phyloP scores from a whole-genome alignment of 2,888 invertebrate species.

The Patella pellucida region DNA sequence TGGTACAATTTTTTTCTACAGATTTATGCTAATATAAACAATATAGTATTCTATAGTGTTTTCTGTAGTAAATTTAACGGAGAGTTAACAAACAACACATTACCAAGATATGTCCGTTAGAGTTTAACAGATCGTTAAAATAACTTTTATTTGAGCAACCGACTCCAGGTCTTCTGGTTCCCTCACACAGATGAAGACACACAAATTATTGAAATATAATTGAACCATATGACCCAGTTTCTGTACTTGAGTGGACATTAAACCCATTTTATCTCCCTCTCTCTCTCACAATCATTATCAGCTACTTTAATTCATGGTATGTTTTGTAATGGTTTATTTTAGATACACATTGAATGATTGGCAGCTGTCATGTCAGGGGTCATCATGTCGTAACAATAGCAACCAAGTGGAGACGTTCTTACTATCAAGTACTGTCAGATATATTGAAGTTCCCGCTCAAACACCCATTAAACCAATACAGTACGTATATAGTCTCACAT shows the following conservation, averaged over 20 bases:
- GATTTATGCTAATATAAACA: no score
- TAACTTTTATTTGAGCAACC: no score
- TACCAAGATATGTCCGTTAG: no score
- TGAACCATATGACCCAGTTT: not conserved
- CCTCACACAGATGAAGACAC: no score
- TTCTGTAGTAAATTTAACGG: no score
- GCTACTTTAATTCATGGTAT: not conserved
- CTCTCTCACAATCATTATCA: not conserved
- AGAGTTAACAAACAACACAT: no score
- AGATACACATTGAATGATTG: constrained; percentile 57
- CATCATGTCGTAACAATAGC: constrained; percentile 40
- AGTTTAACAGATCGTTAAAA: no score
- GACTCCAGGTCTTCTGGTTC: no score
- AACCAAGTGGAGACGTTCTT: constrained; percentile 43
- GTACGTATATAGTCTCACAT: constrained; percentile 14
- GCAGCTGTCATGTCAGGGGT: constrained; percentile 51
- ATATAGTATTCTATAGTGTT: no score
- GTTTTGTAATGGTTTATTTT: constrained; percentile 26
- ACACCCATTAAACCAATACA: constrained; percentile 23
- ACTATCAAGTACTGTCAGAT: constrained; percentile 49
- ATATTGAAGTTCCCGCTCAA: constrained; percentile 48
- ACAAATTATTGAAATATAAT: not conserved
- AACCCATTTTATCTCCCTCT: no score
- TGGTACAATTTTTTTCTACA: no score
- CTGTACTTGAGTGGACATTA: no score